Conservation (phyloP, 2,113 vertebrate genomes). For the Fulmarus glacialis region DNA sequence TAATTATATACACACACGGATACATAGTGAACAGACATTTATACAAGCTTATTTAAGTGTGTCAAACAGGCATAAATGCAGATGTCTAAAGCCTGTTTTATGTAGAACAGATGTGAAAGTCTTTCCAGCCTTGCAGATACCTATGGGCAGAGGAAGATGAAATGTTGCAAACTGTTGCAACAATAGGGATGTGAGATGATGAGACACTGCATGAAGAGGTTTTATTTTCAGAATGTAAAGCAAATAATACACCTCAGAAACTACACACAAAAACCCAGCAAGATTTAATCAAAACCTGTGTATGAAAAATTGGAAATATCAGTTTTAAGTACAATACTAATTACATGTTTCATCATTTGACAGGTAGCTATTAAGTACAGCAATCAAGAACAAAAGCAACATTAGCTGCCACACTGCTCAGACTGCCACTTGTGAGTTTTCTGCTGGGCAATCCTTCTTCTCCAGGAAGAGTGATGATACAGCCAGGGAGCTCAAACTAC, state of each 20-base stretch:
- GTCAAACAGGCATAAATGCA: neutral
- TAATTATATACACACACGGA: neutral
- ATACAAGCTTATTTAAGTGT: neutral
- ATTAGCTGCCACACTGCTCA: neutral
- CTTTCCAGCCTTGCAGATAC: neutral
- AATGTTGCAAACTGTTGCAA: neutral
- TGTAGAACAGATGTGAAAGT: fast-evolving
- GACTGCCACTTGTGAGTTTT: neutral
- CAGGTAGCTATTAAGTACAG: neutral
- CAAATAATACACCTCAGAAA: neutral
- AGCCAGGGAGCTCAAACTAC: neutral
- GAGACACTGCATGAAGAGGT: neutral
- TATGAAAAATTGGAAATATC: neutral
- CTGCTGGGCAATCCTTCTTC: neutral
- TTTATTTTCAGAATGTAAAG: neutral
- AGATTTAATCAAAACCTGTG: neutral
- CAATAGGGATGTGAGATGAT: neutral
- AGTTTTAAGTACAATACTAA: neutral
- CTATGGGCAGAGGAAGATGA: neutral
- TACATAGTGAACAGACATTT: neutral
- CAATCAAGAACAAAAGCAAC: neutral
- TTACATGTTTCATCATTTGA: neutral
- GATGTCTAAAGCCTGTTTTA: neutral
- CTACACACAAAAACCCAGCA: fast-evolving
- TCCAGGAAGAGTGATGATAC: neutral